These are phyloP conservation scores for Callitettix versicolor DNA, from an alignment of 1,140 invertebrate genomes.

Conservation along the genomic window DNA sequence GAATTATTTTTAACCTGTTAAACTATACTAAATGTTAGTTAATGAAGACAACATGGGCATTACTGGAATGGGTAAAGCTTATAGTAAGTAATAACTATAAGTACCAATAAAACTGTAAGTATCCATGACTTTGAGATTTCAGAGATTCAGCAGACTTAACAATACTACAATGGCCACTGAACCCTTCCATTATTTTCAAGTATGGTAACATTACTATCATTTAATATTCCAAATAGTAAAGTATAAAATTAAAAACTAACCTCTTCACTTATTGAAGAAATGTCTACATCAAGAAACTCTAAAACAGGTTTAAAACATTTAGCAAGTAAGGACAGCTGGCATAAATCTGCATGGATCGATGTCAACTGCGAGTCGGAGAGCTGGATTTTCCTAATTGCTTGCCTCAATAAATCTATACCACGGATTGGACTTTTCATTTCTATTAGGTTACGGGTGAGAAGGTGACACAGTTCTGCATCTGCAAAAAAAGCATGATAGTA, in stretches of 20 bases:
- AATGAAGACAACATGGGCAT: too few species aligned
- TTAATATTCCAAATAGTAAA: too few species aligned
- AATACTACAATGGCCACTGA: too few species aligned
- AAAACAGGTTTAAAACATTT: constrained; percentile 89
- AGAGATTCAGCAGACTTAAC: too few species aligned
- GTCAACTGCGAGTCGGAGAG: constrained; percentile 79
- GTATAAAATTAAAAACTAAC: constrained; percentile 10
- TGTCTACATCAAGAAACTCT: constrained; percentile 79
- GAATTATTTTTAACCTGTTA: too few species aligned
- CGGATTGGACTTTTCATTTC: constrained; percentile 64
- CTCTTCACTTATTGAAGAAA: constrained; percentile 60
- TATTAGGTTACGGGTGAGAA: constrained; percentile 64
- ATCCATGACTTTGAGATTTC: too few species aligned
- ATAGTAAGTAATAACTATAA: too few species aligned
- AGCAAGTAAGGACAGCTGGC: constrained; percentile 79
- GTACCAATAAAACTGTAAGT: too few species aligned
- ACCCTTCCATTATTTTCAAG: too few species aligned
- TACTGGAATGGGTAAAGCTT: too few species aligned
- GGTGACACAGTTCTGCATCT: constrained; percentile 84
- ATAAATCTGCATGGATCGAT: constrained; percentile 86
- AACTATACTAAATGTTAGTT: too few species aligned
- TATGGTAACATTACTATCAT: too few species aligned
- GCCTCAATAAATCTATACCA: constrained; percentile 72
- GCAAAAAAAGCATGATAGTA: constrained; percentile 31
- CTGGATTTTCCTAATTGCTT: constrained; percentile 83